These are phyloP conservation scores for Plebejus argus DNA, from an alignment of 2,888 invertebrate genomes.

Conservation along the genomic window DNA sequence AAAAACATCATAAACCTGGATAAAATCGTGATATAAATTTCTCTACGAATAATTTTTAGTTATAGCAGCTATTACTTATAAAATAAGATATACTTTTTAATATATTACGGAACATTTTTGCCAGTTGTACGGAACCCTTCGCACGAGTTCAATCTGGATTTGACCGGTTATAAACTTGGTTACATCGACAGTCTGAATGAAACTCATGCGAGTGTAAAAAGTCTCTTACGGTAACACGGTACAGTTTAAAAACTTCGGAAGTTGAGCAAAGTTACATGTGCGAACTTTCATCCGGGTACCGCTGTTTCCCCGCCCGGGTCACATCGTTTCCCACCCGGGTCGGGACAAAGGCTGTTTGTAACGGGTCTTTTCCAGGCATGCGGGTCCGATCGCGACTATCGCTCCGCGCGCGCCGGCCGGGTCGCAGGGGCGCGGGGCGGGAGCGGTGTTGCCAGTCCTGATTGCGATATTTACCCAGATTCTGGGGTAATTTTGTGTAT, in stretches of 20 bases:
- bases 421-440: slow-evolving; percentile 70
- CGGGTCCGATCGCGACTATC: slow-evolving; percentile 42
- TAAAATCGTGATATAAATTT: too few relatives aligned
- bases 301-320: slow-evolving; percentile 7
- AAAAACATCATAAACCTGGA: too few relatives aligned
- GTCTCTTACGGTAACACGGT: background rate
- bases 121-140: too few relatives aligned
- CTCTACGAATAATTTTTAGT: too few relatives aligned
- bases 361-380: slow-evolving; percentile 12
- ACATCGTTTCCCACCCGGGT: background rate
- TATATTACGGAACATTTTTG: background rate
- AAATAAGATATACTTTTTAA: too few relatives aligned
- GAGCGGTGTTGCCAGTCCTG: slow-evolving; percentile 54
- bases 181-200: background rate
- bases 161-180: background rate
- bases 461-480: slow-evolving; percentile 41
- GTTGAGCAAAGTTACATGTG: slow-evolving; percentile 6
- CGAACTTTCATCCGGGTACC: slow-evolving; percentile 14
- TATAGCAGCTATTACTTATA: too few relatives aligned
- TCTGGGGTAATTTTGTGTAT: slow-evolving; percentile 41
- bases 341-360: background rate
- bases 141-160: background rate
- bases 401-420: slow-evolving; percentile 57
- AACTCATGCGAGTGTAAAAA: background rate
- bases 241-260: slow-evolving; percentile 7